Evolutionary conservation across 2,113 vertebrate genomes (phyloP).

Genomic region (Chionis minor): DNA sequence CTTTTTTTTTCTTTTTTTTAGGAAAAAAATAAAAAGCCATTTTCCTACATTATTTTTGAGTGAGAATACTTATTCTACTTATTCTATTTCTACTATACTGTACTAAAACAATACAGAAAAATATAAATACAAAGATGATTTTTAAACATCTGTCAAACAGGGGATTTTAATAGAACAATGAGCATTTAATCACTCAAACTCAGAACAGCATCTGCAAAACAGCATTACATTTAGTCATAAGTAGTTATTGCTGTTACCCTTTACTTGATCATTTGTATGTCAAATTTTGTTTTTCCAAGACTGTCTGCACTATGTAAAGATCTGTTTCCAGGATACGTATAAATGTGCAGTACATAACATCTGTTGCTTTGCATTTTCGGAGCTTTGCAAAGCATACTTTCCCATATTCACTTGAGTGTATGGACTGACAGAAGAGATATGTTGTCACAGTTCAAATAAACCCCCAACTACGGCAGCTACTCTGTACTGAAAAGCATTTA

Average conservation of each 20-base stretch:
- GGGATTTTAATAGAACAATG: not conserved
- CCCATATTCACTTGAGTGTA: conserved; percentile 26
- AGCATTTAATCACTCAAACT: not conserved
- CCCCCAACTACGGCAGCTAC: not conserved
- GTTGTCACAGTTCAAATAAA: conserved; percentile 58
- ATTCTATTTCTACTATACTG: not conserved
- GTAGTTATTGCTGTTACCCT: conserved; percentile 69
- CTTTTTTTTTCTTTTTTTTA: not conserved
- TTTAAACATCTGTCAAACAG: not conserved
- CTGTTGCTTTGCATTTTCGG: conserved; percentile 76
- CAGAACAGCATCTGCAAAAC: conserved; percentile 34
- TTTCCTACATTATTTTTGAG: not conserved
- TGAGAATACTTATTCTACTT: not conserved
- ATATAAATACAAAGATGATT: not conserved
- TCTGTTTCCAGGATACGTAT: conserved; percentile 78
- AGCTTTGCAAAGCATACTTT: conserved; percentile 45
- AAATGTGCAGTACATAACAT: conserved; percentile 73
- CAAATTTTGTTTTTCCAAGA: conserved; percentile 76
- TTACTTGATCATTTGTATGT: conserved; percentile 67
- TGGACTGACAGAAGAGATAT: conserved; percentile 49
- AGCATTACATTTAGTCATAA: conserved; percentile 52
- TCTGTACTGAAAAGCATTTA: not conserved
- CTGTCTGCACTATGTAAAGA: conserved; percentile 69
- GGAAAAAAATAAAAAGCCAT: not conserved
- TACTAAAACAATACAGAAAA: not conserved